These are phyloP conservation scores for Spinus olivaceus DNA, from an alignment of 2,797 vertebrate genomes.

Conservation along the genomic window DNA sequence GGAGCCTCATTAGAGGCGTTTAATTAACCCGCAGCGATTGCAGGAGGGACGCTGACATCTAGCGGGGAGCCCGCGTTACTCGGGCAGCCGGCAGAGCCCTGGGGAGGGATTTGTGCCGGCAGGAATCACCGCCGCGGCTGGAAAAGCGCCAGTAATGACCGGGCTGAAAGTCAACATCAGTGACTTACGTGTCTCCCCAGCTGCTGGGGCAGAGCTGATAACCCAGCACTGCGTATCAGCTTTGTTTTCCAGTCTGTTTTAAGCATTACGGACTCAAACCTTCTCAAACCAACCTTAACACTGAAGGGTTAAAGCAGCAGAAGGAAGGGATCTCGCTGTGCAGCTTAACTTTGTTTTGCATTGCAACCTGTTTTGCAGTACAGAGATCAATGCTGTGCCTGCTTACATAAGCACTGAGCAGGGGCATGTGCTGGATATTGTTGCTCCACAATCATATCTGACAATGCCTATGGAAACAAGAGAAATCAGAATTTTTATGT, in stretches of 20 bases:
- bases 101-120: background rate
- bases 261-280: background rate
- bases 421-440: rapidly evolving
- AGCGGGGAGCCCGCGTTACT: background rate
- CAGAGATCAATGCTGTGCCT: background rate
- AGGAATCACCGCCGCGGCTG: rapidly evolving
- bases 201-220: background rate
- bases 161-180: rapidly evolving
- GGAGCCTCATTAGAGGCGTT: background rate
- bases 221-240: rapidly evolving
- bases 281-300: background rate
- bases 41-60: slow-evolving; percentile 47
- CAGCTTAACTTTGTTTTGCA: background rate
- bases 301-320: background rate
- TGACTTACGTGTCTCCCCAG: rapidly evolving
- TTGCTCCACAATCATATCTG: background rate
- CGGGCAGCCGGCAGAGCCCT: rapidly evolving
- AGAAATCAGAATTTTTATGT: background rate
- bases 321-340: background rate
- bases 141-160: background rate
- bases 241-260: background rate
- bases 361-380: background rate
- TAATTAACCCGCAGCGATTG: background rate
- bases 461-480: background rate
- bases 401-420: background rate